phyloP scores from a whole-genome alignment of 2,888 invertebrate species.

The Shargacucullia verbasci region DNA sequence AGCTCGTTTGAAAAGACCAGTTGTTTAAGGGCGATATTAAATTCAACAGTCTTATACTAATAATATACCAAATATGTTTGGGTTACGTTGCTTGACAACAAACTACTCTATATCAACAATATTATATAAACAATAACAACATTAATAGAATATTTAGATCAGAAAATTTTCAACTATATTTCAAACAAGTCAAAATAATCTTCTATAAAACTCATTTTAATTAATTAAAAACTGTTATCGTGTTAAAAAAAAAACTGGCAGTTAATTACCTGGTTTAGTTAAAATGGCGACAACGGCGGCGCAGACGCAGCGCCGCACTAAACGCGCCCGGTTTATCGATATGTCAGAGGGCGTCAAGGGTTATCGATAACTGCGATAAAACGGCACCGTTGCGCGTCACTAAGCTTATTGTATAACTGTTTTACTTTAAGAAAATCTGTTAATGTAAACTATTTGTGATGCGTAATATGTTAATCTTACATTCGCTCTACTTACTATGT shows the following conservation, averaged over 20 bases:
- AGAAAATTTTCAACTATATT: slow-evolving; percentile 18
- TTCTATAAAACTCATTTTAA: slow-evolving; percentile 17
- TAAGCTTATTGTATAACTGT: slow-evolving; percentile 60
- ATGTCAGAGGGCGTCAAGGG: slow-evolving; percentile 73
- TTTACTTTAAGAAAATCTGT: slow-evolving; percentile 40
- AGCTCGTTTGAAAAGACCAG: too few species aligned
- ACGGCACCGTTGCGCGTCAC: slow-evolving; percentile 72
- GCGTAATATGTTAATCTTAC: slow-evolving; percentile 23
- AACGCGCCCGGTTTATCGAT: slow-evolving; percentile 71
- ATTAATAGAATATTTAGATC: neutral
- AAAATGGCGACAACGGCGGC: slow-evolving; percentile 53
- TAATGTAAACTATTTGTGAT: slow-evolving; percentile 19
- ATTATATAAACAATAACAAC: neutral
- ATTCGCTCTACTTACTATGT: neutral
- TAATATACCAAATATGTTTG: too few species aligned
- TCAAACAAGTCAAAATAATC: slow-evolving; percentile 7
- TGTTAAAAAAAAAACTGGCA: slow-evolving; percentile 25
- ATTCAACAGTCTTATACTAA: too few species aligned
- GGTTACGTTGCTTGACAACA: neutral
- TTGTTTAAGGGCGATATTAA: too few species aligned
- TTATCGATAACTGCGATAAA: slow-evolving; percentile 75
- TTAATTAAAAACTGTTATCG: slow-evolving; percentile 39
- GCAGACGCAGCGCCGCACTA: slow-evolving; percentile 62
- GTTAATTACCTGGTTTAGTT: slow-evolving; percentile 64
- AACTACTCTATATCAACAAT: neutral